These are phyloP conservation scores for Zaprionus capensis DNA, from an alignment of 1,140 invertebrate genomes.

Conservation along the genomic window DNA sequence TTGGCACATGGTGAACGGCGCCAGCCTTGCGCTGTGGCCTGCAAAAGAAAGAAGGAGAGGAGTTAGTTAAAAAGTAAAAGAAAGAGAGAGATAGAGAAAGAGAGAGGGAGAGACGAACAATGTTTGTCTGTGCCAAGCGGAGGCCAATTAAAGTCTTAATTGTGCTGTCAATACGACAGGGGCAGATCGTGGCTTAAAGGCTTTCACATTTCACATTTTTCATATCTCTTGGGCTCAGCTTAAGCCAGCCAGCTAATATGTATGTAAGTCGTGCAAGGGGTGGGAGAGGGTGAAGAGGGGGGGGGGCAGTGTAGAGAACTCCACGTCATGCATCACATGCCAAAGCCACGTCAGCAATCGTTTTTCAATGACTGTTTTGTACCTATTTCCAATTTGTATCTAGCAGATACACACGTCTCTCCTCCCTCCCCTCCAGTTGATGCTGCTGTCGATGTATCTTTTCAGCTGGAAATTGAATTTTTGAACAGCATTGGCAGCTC, in stretches of 20 bases:
- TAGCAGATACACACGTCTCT: conserved; percentile 25
- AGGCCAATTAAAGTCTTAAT: conserved; percentile 74
- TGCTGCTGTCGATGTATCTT: conserved; percentile 55
- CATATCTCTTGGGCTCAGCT: conserved; percentile 28
- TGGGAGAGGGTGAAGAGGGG: no score
- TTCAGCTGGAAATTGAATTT: conserved; percentile 82
- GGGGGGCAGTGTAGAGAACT: not conserved
- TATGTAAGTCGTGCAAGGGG: conserved; percentile 33
- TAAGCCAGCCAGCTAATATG: conserved; percentile 19
- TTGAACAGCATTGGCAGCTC: conserved; percentile 65
- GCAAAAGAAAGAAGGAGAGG: conserved; percentile 19
- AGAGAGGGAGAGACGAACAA: not conserved
- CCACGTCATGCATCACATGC: conserved; percentile 50
- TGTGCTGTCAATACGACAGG: conserved; percentile 59
- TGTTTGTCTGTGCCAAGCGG: conserved; percentile 43
- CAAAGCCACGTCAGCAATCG: conserved; percentile 73
- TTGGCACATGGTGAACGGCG: conserved; percentile 51
- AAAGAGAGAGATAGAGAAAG: no score
- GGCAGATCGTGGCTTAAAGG: conserved; percentile 13
- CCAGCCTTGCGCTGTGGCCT: conserved; percentile 33
- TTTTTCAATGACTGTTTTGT: conserved; percentile 76
- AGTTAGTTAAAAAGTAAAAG: not conserved
- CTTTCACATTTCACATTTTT: conserved; percentile 65
- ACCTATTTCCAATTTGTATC: conserved; percentile 78
- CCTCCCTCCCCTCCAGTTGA: not conserved